Conservation (phyloP, 2,888 invertebrate species). For the Amblyjoppa fuscipennis region DNA sequence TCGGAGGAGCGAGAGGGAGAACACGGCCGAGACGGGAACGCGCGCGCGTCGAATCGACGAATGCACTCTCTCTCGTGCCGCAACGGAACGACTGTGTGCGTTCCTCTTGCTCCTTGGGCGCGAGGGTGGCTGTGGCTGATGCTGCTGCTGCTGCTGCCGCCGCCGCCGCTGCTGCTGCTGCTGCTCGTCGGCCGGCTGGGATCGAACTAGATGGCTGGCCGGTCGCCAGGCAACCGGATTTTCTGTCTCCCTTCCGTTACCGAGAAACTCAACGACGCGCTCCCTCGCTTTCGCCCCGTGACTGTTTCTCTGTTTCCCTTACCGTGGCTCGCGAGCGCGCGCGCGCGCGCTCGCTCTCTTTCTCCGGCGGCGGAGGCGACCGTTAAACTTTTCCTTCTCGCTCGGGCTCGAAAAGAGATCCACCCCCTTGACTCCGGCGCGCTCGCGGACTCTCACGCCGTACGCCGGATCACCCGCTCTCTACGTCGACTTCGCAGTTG, state of each 20-base stretch:
- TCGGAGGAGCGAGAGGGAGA: background rate
- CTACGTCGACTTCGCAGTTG: background rate
- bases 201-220: conserved; percentile 84
- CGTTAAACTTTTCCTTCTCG: background rate
- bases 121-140: conserved; percentile 67
- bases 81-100: conserved; percentile 49
- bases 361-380: background rate
- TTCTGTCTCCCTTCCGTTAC: conserved; percentile 72
- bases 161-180: conserved; percentile 72
- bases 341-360: background rate
- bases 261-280: conserved; percentile 57
- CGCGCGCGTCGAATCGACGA: conserved; percentile 35
- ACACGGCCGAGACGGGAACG: conserved; percentile 8
- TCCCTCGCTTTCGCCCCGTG: conserved; percentile 25
- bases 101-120: conserved; percentile 55
- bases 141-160: conserved; percentile 65
- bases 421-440: conserved; percentile 4
- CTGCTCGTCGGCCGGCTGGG: conserved; percentile 81
- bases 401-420: conserved; percentile 20
- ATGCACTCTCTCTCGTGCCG: conserved; percentile 53
- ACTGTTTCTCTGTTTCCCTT: conserved; percentile 38
- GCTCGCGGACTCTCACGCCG: background rate
- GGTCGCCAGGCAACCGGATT: conserved; percentile 84
- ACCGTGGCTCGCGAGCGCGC: background rate
- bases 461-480: background rate